Evolutionary conservation across 2,797 vertebrate genomes (phyloP).

Genomic region (Mycteria americana): DNA sequence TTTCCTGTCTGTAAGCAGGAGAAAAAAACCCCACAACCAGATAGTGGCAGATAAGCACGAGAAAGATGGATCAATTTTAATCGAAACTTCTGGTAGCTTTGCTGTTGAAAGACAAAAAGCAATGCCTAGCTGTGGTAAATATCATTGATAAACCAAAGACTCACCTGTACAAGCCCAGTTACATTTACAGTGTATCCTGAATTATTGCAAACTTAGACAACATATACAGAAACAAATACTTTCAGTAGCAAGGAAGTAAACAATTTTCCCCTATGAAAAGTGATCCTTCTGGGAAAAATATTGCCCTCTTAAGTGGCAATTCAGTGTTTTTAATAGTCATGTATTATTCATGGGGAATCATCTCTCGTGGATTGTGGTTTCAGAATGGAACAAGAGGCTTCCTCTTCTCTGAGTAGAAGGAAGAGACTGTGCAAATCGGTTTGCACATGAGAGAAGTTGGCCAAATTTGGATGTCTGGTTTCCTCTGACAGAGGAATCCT

Average conservation of each 20-base stretch:
- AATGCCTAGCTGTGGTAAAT: background rate
- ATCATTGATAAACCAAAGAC: background rate
- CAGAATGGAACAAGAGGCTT: background rate
- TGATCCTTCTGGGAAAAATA: slow-evolving; percentile 19
- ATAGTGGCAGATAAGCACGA: background rate
- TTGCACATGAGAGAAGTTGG: background rate
- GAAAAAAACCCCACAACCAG: background rate
- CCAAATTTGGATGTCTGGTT: background rate
- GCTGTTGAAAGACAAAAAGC: background rate
- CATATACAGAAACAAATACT: background rate
- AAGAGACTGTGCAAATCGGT: background rate
- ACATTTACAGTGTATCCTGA: background rate
- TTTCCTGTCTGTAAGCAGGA: slow-evolving; percentile 4
- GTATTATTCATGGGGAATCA: background rate
- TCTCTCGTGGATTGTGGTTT: background rate
- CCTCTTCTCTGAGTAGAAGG: background rate
- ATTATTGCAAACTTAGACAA: background rate
- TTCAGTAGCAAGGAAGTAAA: background rate
- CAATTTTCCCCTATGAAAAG: background rate
- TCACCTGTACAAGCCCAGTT: background rate
- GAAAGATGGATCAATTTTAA: background rate
- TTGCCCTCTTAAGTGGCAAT: background rate
- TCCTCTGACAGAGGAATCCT: background rate
- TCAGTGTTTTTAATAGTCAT: background rate
- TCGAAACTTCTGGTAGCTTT: background rate